Evolutionary conservation across 2,888 invertebrate genomes (phyloP).

Genomic region (Pteria penguin): DNA sequence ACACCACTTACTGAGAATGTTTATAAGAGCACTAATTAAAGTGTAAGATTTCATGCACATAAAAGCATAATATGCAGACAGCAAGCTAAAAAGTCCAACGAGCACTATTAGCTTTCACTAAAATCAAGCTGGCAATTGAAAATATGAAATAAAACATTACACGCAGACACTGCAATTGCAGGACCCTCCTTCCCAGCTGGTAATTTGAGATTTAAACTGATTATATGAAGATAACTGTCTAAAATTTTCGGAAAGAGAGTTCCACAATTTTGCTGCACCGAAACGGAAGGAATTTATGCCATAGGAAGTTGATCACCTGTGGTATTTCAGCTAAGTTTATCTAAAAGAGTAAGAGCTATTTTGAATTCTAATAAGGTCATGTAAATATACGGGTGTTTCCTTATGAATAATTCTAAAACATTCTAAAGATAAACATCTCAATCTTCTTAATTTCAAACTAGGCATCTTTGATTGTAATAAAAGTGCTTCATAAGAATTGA

Average conservation of each 20-base stretch:
- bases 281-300: slow-evolving; percentile 9
- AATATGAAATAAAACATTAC: too few relatives aligned
- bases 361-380: not conserved
- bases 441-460: not conserved
- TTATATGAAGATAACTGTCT: not conserved
- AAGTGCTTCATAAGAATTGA: not conserved
- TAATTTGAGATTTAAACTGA: not conserved
- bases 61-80: too few relatives aligned
- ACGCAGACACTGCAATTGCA: not conserved
- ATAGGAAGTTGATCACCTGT: not conserved
- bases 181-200: not conserved
- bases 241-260: slow-evolving; percentile 3
- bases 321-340: slow-evolving; percentile 9
- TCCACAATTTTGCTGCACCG: slow-evolving; percentile 13
- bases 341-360: not conserved
- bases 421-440: slow-evolving; percentile 1
- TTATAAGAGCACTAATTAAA: too few relatives aligned
- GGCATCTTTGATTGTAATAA: slow-evolving; percentile 3
- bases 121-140: too few relatives aligned
- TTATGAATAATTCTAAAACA: slow-evolving; percentile 2
- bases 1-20: too few relatives aligned
- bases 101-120: too few relatives aligned
- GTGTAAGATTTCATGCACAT: too few relatives aligned
- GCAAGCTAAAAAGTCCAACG: too few relatives aligned
- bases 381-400: not conserved